Evolutionary conservation across 2,113 vertebrate species (phyloP).

Genomic region (Micronisus gabar): DNA sequence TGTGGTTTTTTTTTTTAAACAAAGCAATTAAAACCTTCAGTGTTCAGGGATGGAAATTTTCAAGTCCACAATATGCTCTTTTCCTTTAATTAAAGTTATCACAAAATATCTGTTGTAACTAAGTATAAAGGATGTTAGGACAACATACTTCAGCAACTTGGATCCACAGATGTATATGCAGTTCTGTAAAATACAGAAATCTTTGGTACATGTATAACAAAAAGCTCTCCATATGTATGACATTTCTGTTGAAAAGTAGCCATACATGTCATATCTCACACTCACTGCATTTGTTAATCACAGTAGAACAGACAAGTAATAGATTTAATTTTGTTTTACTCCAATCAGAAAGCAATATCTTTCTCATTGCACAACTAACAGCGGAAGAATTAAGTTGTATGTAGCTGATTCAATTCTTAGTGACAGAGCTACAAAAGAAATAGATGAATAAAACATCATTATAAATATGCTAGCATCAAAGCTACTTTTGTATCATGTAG

Average conservation of each 20-base stretch:
- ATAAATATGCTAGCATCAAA: background rate
- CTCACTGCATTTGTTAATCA: background rate
- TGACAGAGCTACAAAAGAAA: conserved; percentile 23
- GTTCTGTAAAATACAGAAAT: background rate
- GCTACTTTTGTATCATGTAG: background rate
- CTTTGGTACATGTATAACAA: background rate
- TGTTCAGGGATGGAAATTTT: background rate
- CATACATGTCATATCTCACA: background rate
- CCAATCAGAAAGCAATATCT: background rate
- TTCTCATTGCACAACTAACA: background rate
- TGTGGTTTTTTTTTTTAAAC: background rate
- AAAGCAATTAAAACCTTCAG: background rate
- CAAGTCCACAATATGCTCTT: background rate
- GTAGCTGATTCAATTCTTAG: background rate
- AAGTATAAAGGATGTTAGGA: background rate
- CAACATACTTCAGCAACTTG: background rate
- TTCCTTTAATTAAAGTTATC: background rate
- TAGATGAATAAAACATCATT: conserved; percentile 31
- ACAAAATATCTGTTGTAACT: background rate
- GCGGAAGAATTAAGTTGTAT: background rate
- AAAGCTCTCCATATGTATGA: background rate
- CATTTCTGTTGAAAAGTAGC: background rate
- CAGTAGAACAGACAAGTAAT: background rate
- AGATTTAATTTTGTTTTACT: background rate
- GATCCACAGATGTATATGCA: background rate